Conservation (phyloP, 2,113 vertebrate genomes). For the Brienomyrus longianalis region DNA sequence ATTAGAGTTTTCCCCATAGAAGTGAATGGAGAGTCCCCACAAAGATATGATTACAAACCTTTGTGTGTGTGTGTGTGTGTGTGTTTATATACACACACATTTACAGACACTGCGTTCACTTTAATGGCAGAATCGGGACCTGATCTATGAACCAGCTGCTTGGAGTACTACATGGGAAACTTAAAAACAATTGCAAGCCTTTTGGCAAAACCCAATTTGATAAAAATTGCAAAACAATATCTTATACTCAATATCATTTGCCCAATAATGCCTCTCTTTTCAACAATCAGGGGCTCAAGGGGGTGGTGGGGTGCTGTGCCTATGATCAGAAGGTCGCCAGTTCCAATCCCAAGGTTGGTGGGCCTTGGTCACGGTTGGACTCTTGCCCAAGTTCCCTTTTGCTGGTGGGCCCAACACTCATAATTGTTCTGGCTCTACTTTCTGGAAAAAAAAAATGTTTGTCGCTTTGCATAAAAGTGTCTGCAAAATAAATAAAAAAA, state of each 20-base stretch:
- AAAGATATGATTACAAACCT: too few relatives aligned
- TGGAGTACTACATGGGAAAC: not conserved
- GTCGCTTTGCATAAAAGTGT: not conserved
- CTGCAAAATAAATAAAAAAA: not conserved
- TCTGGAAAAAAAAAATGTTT: not conserved
- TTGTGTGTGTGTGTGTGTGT: too few relatives aligned
- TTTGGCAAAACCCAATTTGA: not conserved
- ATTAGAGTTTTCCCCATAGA: too few relatives aligned
- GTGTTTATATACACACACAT: too few relatives aligned
- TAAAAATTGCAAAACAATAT: not conserved
- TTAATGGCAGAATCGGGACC: not conserved
- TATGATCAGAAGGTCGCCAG: not conserved
- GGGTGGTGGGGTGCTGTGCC: not conserved
- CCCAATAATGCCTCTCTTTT: not conserved
- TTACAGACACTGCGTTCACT: not conserved
- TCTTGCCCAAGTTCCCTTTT: not conserved
- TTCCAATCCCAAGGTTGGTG: not conserved
- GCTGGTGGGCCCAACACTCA: not conserved
- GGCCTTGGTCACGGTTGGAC: not conserved
- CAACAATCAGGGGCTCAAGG: not conserved
- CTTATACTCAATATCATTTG: not conserved
- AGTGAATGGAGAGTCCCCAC: too few relatives aligned
- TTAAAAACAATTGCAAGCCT: not conserved
- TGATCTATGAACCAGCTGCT: not conserved
- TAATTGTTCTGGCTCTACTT: not conserved